These are phyloP conservation scores for Actinemys pallida DNA, from an alignment of 2,113 vertebrate genomes.

Conservation along the genomic window DNA sequence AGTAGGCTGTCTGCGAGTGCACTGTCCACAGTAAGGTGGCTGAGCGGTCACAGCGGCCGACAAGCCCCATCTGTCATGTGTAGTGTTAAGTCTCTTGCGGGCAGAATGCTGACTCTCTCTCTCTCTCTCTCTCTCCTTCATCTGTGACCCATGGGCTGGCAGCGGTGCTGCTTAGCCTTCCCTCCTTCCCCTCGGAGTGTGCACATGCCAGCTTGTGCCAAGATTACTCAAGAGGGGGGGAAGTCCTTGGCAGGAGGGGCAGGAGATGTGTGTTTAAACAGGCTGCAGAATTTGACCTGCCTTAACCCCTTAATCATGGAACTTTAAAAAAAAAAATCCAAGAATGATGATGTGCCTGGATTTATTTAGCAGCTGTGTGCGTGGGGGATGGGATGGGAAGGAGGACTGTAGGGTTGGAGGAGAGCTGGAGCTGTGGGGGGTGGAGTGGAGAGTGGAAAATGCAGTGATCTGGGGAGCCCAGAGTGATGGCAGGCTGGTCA, in stretches of 20 bases:
- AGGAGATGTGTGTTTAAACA: background rate
- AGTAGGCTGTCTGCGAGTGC: background rate
- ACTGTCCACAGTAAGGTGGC: background rate
- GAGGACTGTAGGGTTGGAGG: background rate
- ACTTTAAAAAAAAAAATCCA: background rate
- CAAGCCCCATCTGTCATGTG: background rate
- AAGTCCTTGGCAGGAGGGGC: background rate
- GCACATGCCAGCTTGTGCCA: background rate
- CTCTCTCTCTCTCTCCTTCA: background rate
- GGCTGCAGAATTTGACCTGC: background rate
- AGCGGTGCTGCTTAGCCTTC: background rate
- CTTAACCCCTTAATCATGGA: background rate
- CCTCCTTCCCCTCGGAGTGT: background rate
- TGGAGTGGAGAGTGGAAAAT: background rate
- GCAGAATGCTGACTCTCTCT: fast-evolving
- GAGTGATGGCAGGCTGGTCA: background rate
- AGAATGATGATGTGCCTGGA: fast-evolving
- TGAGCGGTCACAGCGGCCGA: background rate
- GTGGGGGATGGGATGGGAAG: background rate
- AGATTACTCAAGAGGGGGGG: background rate
- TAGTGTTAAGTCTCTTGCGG: background rate
- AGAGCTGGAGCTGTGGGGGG: background rate
- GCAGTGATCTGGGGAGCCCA: background rate
- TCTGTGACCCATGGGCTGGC: fast-evolving
- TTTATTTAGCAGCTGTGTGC: background rate